phyloP scores from a whole-genome alignment of 2,888 invertebrate species.

The Cynaeus angustus region DNA sequence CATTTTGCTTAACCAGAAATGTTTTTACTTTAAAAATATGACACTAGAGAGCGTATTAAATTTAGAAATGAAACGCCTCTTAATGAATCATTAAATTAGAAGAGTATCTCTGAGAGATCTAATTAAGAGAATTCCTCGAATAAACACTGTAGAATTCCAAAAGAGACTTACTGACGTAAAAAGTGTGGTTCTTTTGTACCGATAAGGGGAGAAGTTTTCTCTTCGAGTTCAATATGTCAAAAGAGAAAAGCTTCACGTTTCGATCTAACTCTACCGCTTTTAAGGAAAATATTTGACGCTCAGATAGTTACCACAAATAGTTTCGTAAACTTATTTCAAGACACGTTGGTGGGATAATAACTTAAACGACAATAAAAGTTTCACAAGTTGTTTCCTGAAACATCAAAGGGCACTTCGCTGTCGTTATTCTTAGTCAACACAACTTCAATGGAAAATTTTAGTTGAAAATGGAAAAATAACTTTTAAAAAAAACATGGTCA shows the following conservation, averaged over 20 bases:
- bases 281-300: constrained; percentile 7
- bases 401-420: constrained; percentile 20
- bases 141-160: constrained; percentile 8
- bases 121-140: constrained; percentile 24
- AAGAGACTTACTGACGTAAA: constrained; percentile 12
- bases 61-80: too few relatives aligned
- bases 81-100: constrained; percentile 8
- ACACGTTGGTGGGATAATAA: constrained; percentile 1
- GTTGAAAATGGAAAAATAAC: neutral
- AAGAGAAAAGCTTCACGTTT: neutral
- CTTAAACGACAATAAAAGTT: constrained; percentile 29
- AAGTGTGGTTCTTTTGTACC: constrained; percentile 13
- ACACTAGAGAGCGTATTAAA: too few relatives aligned
- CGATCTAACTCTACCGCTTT: constrained; percentile 1
- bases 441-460: constrained; percentile 19
- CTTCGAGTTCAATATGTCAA: constrained; percentile 22
- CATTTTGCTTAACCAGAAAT: neutral
- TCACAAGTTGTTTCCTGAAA: constrained; percentile 10
- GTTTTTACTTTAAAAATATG: constrained; percentile 15
- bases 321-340: constrained; percentile 21
- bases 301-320: constrained; percentile 5
- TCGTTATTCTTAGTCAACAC: constrained; percentile 14
- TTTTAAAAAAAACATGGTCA: too few relatives aligned
- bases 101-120: constrained; percentile 1
- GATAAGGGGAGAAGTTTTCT: constrained; percentile 16